phyloP scores from a whole-genome alignment of 2,113 vertebrate genomes.

The Lagopus leucura region DNA sequence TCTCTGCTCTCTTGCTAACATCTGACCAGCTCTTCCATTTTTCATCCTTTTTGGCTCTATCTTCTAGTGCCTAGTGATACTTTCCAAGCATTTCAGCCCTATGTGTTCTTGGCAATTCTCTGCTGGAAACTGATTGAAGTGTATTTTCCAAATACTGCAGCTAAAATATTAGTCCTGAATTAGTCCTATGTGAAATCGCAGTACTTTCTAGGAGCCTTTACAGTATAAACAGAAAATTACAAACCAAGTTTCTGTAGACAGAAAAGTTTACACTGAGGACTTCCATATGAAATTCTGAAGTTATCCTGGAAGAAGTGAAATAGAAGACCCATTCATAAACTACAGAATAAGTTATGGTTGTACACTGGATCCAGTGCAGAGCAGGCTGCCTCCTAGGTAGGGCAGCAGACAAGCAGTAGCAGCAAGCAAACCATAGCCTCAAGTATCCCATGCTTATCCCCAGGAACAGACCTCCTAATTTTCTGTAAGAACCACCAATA shows the following conservation, averaged over 20 bases:
- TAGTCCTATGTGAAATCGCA: neutral
- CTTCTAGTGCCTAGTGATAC: neutral
- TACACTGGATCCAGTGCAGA: neutral
- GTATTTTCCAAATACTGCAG: neutral
- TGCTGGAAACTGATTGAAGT: neutral
- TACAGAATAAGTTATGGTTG: neutral
- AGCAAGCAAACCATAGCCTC: neutral
- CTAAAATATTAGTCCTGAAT: neutral
- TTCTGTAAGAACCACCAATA: neutral
- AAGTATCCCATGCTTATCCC: neutral
- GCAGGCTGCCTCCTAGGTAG: accelerated
- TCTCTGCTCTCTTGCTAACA: neutral
- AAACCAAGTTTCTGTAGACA: neutral
- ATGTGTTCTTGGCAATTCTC: accelerated
- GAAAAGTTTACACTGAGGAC: neutral
- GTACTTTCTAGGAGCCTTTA: accelerated
- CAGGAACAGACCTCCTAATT: neutral
- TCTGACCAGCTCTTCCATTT: neutral
- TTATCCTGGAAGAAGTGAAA: neutral
- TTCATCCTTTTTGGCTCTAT: neutral
- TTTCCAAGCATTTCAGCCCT: neutral
- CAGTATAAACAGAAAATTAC: neutral
- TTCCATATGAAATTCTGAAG: neutral
- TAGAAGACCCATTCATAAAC: neutral
- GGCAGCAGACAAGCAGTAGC: neutral